These are phyloP conservation scores for Mactra quadrangularis DNA, from an alignment of 1,140 invertebrate genomes.

Conservation along the genomic window DNA sequence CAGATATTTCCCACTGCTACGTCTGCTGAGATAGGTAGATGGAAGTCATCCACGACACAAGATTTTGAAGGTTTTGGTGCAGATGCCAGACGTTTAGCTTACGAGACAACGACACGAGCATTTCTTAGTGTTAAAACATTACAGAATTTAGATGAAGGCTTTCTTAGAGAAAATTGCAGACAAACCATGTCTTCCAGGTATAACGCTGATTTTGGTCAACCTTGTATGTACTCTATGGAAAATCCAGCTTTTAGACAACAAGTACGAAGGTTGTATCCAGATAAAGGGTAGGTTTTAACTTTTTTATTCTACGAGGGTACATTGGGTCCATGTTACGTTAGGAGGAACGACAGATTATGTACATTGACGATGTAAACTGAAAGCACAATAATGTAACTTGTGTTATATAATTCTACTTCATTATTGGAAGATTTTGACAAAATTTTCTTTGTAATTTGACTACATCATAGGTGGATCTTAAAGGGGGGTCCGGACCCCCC, in stretches of 20 bases:
- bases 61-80: constrained; percentile 20
- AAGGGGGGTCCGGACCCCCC: too few relatives aligned
- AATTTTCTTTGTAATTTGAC: too few relatives aligned
- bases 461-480: too few relatives aligned
- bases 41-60: constrained; percentile 44
- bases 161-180: constrained; percentile 7
- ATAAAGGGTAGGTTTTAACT: neutral
- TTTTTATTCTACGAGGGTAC: too few relatives aligned
- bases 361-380: too few relatives aligned
- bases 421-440: too few relatives aligned
- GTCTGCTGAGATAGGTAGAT: neutral
- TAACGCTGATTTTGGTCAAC: neutral
- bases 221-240: neutral
- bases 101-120: constrained; percentile 6
- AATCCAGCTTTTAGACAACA: neutral
- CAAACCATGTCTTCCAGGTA: neutral
- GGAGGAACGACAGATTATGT: too few relatives aligned
- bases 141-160: neutral
- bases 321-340: too few relatives aligned
- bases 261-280: neutral
- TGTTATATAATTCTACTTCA: too few relatives aligned
- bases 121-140: constrained; percentile 22
- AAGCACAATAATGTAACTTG: too few relatives aligned
- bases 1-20: neutral
- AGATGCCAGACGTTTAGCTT: constrained; percentile 8